Evolutionary conservation across 2,888 invertebrate species (phyloP).

Genomic region (Ernsta delagoae): DNA sequence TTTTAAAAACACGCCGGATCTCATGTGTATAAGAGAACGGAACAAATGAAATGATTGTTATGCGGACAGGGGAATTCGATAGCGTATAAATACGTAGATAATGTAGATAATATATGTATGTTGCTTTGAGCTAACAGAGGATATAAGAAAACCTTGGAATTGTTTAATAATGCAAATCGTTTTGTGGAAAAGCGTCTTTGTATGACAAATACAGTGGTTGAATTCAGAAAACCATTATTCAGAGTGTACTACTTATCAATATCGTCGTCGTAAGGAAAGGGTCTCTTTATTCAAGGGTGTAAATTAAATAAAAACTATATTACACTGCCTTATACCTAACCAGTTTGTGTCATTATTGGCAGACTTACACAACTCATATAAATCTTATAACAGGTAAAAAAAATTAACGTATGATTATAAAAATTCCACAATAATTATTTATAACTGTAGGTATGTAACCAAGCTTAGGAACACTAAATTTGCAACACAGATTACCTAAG

Average conservation of each 20-base stretch:
- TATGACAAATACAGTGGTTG: background rate
- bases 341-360: too few species aligned
- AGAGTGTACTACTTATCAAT: too few species aligned
- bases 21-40: constrained; percentile 15
- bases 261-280: too few species aligned
- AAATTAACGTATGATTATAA: background rate
- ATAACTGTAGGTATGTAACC: background rate
- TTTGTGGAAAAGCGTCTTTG: too few species aligned
- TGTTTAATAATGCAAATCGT: background rate
- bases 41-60: constrained; percentile 27
- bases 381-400: too few species aligned
- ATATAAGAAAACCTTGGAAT: background rate
- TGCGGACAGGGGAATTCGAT: constrained; percentile 20
- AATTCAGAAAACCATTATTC: too few species aligned
- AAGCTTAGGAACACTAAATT: background rate
- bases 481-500: constrained; percentile 9
- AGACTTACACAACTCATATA: too few species aligned
- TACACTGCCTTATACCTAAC: too few species aligned
- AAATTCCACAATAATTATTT: background rate
- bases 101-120: too few species aligned
- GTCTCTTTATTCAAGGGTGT: too few species aligned
- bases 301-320: too few species aligned
- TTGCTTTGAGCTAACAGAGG: too few species aligned
- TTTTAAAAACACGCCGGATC: constrained; percentile 51
- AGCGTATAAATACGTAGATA: constrained; percentile 10